phyloP scores from a whole-genome alignment of 2,888 invertebrate species.

The Drosophila formosana region DNA sequence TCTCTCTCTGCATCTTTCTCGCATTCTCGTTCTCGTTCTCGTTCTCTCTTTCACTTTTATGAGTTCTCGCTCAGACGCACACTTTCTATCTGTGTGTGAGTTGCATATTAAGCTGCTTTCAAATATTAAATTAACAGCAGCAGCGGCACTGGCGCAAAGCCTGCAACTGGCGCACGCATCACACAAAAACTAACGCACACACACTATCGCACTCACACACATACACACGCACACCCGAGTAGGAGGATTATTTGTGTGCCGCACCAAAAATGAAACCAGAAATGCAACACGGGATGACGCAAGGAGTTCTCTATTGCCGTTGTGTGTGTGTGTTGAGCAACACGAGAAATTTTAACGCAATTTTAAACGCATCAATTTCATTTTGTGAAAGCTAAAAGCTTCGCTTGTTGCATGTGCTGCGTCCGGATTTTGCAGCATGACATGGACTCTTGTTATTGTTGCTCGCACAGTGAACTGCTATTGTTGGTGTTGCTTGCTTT shows the following conservation, averaged over 20 bases:
- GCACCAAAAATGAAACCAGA: slow-evolving; percentile 46
- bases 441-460: slow-evolving; percentile 50
- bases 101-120: slow-evolving; percentile 77
- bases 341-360: slow-evolving; percentile 72
- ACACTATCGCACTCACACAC: background rate
- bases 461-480: slow-evolving; percentile 21
- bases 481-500: slow-evolving; percentile 11
- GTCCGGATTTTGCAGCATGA: slow-evolving; percentile 59
- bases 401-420: slow-evolving; percentile 67
- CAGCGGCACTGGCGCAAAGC: slow-evolving; percentile 44
- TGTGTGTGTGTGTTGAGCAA: slow-evolving; percentile 25
- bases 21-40: background rate
- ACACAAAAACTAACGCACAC: slow-evolving; percentile 2
- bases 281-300: slow-evolving; percentile 37
- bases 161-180: slow-evolving; percentile 47
- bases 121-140: slow-evolving; percentile 79
- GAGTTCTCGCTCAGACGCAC: slow-evolving; percentile 9
- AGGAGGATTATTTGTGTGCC: slow-evolving; percentile 64
- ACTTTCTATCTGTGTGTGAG: slow-evolving; percentile 45
- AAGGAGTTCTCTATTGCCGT: slow-evolving; percentile 26
- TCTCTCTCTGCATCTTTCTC: slow-evolving; percentile 1
- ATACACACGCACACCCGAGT: background rate
- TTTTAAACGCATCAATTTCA: slow-evolving; percentile 81
- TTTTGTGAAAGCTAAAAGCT: slow-evolving; percentile 73
- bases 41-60: slow-evolving; percentile 11